Conservation (phyloP, 2,888 invertebrate genomes). For the Stramonita haemastoma region DNA sequence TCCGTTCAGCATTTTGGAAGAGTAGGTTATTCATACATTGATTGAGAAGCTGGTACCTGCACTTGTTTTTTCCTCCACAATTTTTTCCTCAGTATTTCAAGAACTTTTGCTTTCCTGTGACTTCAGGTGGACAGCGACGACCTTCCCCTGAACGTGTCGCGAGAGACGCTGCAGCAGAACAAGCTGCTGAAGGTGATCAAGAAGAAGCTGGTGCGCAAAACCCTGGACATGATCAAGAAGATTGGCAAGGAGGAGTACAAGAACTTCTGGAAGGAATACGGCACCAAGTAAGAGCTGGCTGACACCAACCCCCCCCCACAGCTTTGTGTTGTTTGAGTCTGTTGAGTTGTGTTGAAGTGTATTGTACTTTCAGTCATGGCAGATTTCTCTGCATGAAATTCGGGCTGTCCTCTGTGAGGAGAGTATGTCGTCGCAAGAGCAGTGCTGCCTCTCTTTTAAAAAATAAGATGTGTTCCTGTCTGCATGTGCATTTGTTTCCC, state of each 20-base stretch:
- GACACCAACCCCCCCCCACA: too few relatives aligned
- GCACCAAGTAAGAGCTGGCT: conserved; percentile 87
- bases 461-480: not conserved
- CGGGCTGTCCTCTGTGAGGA: not conserved
- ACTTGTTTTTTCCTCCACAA: too few relatives aligned
- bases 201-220: conserved; percentile 98
- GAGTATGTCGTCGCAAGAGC: too few relatives aligned
- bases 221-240: conserved; percentile 98
- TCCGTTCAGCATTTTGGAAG: too few relatives aligned
- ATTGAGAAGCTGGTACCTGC: too few relatives aligned
- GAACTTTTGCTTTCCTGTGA: not conserved
- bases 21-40: too few relatives aligned
- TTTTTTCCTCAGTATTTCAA: too few relatives aligned
- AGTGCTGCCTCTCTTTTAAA: not conserved
- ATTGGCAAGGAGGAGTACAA: conserved; percentile 91
- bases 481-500: not conserved
- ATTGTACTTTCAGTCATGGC: not conserved
- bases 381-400: not conserved
- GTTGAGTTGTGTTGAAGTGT: not conserved
- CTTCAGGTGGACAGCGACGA: conserved; percentile 93
- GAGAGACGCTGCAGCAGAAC: conserved; percentile 98
- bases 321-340: not conserved
- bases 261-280: conserved; percentile 99
- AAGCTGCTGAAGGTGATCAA: conserved; percentile 99
- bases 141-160: conserved; percentile 96